Evolutionary conservation across 1,140 invertebrate genomes (phyloP).

Genomic region (Choristoneura fumiferana): DNA sequence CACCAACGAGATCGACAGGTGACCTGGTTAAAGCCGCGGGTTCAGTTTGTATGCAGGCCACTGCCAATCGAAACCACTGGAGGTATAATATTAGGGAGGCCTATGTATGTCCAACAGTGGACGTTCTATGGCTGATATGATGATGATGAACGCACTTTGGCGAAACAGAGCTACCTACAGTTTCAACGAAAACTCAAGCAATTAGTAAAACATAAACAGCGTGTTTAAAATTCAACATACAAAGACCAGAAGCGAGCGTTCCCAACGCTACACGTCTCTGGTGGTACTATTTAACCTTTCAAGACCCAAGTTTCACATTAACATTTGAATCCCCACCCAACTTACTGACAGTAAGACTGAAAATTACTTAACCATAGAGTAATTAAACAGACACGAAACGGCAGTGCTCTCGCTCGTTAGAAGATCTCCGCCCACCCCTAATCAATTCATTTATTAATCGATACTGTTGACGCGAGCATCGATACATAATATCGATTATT

Average conservation of each 20-base stretch:
- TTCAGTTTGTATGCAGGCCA: too few species aligned
- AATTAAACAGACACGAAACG: slow-evolving; percentile 16
- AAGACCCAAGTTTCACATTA: background rate
- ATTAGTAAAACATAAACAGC: too few species aligned
- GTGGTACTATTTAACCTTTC: slow-evolving; percentile 8
- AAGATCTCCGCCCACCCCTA: slow-evolving; percentile 13
- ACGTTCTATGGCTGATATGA: too few species aligned
- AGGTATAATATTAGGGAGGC: too few species aligned
- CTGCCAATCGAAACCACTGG: too few species aligned
- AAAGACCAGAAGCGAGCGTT: slow-evolving; percentile 1
- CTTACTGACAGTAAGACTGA: background rate
- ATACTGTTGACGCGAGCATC: slow-evolving; percentile 12
- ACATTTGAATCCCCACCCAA: background rate
- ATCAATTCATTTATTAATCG: slow-evolving; percentile 18
- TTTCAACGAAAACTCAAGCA: too few species aligned
- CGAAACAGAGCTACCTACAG: too few species aligned
- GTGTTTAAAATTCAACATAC: background rate
- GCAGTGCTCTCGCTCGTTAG: slow-evolving; percentile 3
- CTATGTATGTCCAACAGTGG: too few species aligned
- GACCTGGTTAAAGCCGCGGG: too few species aligned
- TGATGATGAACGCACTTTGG: too few species aligned
- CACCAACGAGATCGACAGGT: too few species aligned
- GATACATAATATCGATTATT: slow-evolving; percentile 19
- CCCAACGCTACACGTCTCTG: background rate
- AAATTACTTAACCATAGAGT: background rate